phyloP scores from a whole-genome alignment of 2,888 invertebrate genomes.

The Drosophila neotestacea region DNA sequence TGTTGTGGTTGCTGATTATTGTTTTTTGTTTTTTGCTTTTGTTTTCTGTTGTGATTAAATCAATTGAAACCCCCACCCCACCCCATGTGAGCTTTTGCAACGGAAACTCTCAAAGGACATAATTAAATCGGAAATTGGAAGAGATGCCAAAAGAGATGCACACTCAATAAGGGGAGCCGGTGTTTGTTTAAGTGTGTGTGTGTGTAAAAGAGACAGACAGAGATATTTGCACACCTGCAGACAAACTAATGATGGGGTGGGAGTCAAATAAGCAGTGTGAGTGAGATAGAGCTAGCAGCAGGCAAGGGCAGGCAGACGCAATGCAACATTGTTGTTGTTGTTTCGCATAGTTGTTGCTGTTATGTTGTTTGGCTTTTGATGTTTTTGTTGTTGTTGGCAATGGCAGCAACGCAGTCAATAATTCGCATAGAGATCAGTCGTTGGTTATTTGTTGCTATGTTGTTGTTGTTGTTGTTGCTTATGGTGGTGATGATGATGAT shows the following conservation, averaged over 20 bases:
- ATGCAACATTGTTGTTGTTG: constrained; percentile 12
- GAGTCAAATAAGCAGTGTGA: background rate
- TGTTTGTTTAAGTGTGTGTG: background rate
- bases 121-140: background rate
- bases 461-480: constrained; percentile 49
- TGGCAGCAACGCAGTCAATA: constrained; percentile 81
- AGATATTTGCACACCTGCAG: constrained; percentile 31
- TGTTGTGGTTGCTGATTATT: constrained; percentile 16
- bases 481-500: constrained; percentile 38
- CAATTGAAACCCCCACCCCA: background rate
- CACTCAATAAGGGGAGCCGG: background rate
- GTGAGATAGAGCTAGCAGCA: constrained; percentile 43
- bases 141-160: constrained; percentile 15
- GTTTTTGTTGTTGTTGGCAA: constrained; percentile 43
- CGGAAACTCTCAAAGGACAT: constrained; percentile 3
- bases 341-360: constrained; percentile 14
- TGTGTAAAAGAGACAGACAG: background rate
- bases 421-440: constrained; percentile 83
- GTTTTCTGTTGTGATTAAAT: background rate
- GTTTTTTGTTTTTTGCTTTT: constrained; percentile 31
- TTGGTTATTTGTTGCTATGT: constrained; percentile 69
- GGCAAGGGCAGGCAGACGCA: constrained; percentile 51
- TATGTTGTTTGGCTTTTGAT: constrained; percentile 16
- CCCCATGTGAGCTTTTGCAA: background rate
- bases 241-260: constrained; percentile 4